These are phyloP conservation scores for Pampusana beccarii DNA, from an alignment of 2,113 vertebrate species.

Conservation along the genomic window DNA sequence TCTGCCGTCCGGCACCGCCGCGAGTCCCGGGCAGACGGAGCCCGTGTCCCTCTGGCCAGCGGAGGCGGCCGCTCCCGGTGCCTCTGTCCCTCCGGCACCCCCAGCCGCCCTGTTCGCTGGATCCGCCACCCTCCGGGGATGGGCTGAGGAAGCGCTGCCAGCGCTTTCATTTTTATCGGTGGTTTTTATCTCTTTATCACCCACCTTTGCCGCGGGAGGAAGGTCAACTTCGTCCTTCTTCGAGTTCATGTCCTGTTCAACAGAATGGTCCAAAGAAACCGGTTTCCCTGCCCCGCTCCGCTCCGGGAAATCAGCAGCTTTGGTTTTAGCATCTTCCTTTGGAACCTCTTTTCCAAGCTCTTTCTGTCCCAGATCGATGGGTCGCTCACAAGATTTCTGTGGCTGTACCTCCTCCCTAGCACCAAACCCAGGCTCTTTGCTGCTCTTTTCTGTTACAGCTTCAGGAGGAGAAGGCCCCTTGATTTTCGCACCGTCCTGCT, in stretches of 20 bases:
- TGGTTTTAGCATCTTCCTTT: neutral
- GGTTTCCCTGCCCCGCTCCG: neutral
- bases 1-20: neutral
- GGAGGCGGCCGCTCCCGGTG: neutral
- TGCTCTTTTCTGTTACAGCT: neutral
- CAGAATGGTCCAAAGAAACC: neutral
- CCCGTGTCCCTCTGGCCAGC: neutral
- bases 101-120: neutral
- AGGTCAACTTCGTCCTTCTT: neutral
- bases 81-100: neutral
- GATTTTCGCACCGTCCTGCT: neutral
- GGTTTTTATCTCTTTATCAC: neutral
- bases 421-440: neutral
- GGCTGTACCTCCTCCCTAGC: rapidly evolving
- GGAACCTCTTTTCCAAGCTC: neutral
- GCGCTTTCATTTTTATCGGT: rapidly evolving
- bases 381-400: rapidly evolving
- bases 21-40: neutral
- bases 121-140: neutral
- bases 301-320: neutral
- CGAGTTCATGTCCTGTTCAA: neutral
- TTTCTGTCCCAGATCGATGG: rapidly evolving
- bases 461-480: neutral
- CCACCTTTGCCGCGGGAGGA: neutral
- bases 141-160: neutral